Evolutionary conservation across 2,888 invertebrate species (phyloP).

Genomic region (Drosophila histrio): DNA sequence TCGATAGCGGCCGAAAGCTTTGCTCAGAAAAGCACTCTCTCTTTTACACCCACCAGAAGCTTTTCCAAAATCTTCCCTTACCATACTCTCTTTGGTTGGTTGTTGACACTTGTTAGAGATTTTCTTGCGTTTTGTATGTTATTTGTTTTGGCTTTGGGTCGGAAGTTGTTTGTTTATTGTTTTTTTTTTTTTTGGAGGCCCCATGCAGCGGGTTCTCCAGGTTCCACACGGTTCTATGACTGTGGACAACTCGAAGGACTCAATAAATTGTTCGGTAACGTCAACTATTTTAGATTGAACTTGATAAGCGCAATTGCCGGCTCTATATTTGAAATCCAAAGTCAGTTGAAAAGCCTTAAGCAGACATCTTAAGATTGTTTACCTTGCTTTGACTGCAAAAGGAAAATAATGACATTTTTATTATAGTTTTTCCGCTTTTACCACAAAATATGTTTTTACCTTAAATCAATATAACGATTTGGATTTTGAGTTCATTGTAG

Average conservation of each 20-base stretch:
- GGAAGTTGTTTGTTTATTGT: slow-evolving; percentile 38
- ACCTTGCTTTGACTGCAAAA: background rate
- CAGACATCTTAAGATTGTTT: background rate
- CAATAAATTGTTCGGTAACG: slow-evolving; percentile 52
- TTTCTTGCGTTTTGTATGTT: slow-evolving; percentile 39
- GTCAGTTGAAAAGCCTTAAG: background rate
- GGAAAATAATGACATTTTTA: background rate
- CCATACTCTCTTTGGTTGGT: slow-evolving; percentile 10
- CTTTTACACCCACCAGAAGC: slow-evolving; percentile 13
- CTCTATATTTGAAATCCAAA: background rate
- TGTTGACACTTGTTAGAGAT: slow-evolving; percentile 72
- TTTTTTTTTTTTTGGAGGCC: too few species aligned
- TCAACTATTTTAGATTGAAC: slow-evolving; percentile 44
- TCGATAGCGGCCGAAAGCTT: slow-evolving; percentile 30
- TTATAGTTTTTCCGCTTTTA: background rate
- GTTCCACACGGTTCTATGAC: slow-evolving; percentile 15
- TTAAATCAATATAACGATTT: background rate
- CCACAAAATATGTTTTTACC: background rate
- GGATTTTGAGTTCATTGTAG: background rate
- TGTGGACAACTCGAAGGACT: slow-evolving; percentile 44
- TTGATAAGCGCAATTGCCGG: slow-evolving; percentile 42
- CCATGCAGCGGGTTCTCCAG: slow-evolving; percentile 6
- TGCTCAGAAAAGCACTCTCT: slow-evolving; percentile 15
- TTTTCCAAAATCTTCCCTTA: slow-evolving; percentile 10
- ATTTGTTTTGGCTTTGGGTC: slow-evolving; percentile 40